Base-by-base conservation (phyloP, 2,888 invertebrate genomes). In the Frankliniella fusca region DNA sequence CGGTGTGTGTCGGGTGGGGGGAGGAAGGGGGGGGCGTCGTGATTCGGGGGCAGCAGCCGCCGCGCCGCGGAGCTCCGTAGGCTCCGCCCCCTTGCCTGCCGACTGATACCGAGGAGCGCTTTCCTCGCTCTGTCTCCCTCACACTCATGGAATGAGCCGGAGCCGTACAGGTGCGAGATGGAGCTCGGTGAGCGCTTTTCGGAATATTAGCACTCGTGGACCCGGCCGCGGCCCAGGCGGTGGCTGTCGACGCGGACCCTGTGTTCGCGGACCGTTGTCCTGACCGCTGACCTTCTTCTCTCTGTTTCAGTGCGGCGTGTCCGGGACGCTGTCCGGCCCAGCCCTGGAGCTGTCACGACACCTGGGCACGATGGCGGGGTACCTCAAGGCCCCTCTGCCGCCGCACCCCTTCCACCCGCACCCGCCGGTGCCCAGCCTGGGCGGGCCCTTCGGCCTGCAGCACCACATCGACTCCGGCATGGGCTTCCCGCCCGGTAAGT, bases 401-500 rank as follows among this genome's bases (percentile, higher is more conserved):
- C 65, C 84, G 70, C 70, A 84, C 61, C 84, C 83, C 82, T 85
- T 84, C 83, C 85, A 84, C 61, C 83, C 84, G 61, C 85, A 84
- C 49, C 83, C 84, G 50, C 84, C 83, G 49, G 84, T 84, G 23
- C 84, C 85, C 27, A 84, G 85, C 15, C 83, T 85, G 81, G 84
- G 84, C 82, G 83, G 85, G 83, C 85, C 85, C 84, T 86, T 86
- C 85, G 85, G 85, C 83, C 85, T 86, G 84, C 86, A 86, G 84
- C 86, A 85, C 82, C 85, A 84, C 80, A 83, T 85, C 7, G 85
- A 85, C 82, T 85, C 85, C 1, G 83, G 84, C 48, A 82, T 85
- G 70, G 84, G 84, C 15, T 85, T 84, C 81, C 85, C 85, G 12
- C 85, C 84, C 84, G 85, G 85, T 85, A 84, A 83, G 70, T 27